A percentile compares a stretch with the other conserved stretches of the same genome.
phyloP scores from a whole-genome alignment of 2,113 vertebrate species.

The Hippocampus comes region DNA sequence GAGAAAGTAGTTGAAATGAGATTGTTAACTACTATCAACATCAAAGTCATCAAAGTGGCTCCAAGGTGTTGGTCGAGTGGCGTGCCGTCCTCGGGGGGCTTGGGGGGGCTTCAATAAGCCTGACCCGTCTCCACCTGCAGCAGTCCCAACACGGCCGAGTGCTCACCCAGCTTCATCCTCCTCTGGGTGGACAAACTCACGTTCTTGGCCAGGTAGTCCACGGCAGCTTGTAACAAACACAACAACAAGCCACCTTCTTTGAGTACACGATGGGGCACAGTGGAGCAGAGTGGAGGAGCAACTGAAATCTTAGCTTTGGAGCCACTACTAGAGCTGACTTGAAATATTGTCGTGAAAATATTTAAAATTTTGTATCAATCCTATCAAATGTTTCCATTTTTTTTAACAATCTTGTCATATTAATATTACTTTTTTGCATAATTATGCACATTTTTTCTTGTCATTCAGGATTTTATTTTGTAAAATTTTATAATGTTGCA shows the following conservation, averaged over 20 bases:
- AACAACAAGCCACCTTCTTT: neutral
- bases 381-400: neutral
- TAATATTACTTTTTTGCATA: too few relatives aligned
- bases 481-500: too few relatives aligned
- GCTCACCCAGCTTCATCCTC: conserved; percentile 96
- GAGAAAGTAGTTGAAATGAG: conserved; percentile 3
- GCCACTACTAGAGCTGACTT: neutral
- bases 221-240: conserved; percentile 76
- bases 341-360: neutral
- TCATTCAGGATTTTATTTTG: too few relatives aligned
- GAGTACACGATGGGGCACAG: neutral
- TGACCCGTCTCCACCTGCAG: conserved; percentile 98
- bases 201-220: conserved; percentile 98
- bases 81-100: conserved; percentile 1
- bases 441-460: too few relatives aligned
- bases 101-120: conserved; percentile 79
- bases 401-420: too few relatives aligned
- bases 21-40: conserved; percentile 8
- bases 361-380: neutral
- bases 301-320: conserved; percentile 12
- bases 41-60: conserved; percentile 5
- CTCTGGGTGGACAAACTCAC: conserved; percentile 97
- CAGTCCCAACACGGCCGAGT: conserved; percentile 94
- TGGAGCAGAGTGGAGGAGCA: neutral
- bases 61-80: neutral